Conservation (phyloP, 2,888 invertebrate genomes). For the Bellardia bayeri region DNA sequence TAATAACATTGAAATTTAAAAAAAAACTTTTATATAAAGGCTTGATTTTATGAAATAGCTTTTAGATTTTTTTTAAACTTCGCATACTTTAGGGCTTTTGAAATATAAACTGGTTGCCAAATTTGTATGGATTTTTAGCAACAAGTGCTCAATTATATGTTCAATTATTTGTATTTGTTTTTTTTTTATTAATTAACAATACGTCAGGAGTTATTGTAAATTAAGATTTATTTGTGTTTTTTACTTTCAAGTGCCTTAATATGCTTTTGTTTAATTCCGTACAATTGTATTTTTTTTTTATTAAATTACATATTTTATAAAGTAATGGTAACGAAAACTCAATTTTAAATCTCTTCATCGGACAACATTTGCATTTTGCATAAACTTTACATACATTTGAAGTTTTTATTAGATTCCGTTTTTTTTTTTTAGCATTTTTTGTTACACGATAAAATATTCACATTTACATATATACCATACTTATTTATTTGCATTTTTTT, state of each 20-base stretch:
- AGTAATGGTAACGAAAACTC: not conserved
- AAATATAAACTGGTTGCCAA: too few relatives aligned
- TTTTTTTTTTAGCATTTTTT: not conserved
- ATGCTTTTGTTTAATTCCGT: too few relatives aligned
- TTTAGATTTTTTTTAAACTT: too few relatives aligned
- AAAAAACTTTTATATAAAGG: not conserved
- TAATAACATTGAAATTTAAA: not conserved
- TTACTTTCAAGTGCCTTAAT: too few relatives aligned
- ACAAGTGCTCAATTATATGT: too few relatives aligned
- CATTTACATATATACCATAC: not conserved
- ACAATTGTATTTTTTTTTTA: not conserved
- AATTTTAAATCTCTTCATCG: constrained; percentile 20
- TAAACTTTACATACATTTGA: constrained; percentile 43
- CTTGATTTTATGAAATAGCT: too few relatives aligned
- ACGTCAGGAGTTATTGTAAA: too few relatives aligned
- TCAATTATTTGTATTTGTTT: too few relatives aligned
- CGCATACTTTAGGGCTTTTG: too few relatives aligned
- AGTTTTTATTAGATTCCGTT: not conserved
- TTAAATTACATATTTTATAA: not conserved
- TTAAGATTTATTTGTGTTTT: too few relatives aligned
- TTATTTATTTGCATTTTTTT: constrained; percentile 27
- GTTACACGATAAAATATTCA: constrained; percentile 7
- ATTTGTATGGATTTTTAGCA: too few relatives aligned
- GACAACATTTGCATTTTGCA: constrained; percentile 25
- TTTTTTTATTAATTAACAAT: too few relatives aligned